Evolutionary conservation across 23 tunicate genomes (phyloP), one percentile per base, ranked within the genome.

Genomic region (Trididemnum nubilum): DNA sequence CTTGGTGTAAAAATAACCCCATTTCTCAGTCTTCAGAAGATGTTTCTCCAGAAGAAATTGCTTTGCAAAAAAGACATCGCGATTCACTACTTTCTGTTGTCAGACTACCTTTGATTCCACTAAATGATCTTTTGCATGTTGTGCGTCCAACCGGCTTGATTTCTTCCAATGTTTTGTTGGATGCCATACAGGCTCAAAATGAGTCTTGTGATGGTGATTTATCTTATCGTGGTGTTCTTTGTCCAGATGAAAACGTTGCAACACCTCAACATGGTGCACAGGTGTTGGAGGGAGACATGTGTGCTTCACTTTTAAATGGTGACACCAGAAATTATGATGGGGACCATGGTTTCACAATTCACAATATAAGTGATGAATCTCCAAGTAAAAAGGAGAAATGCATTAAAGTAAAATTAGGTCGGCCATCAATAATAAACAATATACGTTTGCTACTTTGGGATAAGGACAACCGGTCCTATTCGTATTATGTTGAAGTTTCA

Each of bases 191-290:
- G 33, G 65, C 86, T 15, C 96, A 96, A 54, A 65, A 88, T 0
- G 99, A 96, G 36, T 59, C 72, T 25, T 59, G 90, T 51, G 85
- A 91, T 54, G 74, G 77, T 4, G 90, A 87, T 33, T 49, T 91
- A 0, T 54, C 65, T 29, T 81, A 84, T 39, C 51, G 99, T 64
- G 95, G 95, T 30, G 89, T 96, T 63, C 51, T 94, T 35, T 61
- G 78, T 28, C 96, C 92, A 29, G 86, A 96, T 77, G 89, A 85
- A 76, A 96, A 96, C 57, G 78, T 96, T 28, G 99, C 99, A 4
- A 86, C 96, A 9, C 35, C 87, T 58, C 83, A 84, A 59, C 91
- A 91, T 80, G 94, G 97, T 0, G 99, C 99, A n/a, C 90, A 91
- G 38, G 99, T 96, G 3, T 49, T 91, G 33, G 70, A 96, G 33